These are phyloP conservation scores for Phaethon lepturus DNA, from an alignment of 2,113 vertebrate genomes.

Conservation along the genomic window DNA sequence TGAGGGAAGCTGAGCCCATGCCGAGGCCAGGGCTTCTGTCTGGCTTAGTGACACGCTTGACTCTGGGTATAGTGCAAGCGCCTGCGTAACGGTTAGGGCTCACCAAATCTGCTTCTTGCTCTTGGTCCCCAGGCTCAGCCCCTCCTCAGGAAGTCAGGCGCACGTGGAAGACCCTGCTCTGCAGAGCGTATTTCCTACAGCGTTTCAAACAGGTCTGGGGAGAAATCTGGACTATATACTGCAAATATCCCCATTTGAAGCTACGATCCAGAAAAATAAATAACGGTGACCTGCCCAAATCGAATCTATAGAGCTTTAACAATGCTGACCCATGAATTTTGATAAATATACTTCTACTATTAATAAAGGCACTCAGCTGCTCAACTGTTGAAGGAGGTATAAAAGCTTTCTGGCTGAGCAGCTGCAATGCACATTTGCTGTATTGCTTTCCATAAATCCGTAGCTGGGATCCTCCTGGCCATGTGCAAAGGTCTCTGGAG, in stretches of 20 bases:
- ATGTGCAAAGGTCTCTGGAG: neutral
- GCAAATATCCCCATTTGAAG: neutral
- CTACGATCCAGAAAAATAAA: conserved; percentile 12
- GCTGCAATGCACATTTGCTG: conserved; percentile 28
- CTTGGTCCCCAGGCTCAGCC: neutral
- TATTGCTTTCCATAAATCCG: conserved; percentile 49
- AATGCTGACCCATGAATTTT: conserved; percentile 48
- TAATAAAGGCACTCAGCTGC: conserved; percentile 52
- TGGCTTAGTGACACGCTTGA: neutral
- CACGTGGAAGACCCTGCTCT: neutral
- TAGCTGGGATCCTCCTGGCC: conserved; percentile 1
- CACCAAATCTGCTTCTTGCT: neutral
- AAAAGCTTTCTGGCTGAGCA: conserved; percentile 59
- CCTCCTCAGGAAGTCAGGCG: neutral
- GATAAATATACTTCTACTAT: conserved; percentile 43
- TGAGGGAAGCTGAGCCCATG: neutral
- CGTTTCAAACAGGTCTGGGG: neutral
- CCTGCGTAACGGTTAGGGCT: neutral
- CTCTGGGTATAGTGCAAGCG: neutral
- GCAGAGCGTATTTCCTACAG: neutral
- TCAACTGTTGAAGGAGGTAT: neutral
- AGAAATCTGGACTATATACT: neutral
- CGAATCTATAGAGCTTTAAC: conserved; percentile 12
- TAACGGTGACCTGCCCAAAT: neutral
- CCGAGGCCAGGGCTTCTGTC: neutral